phyloP scores from a whole-genome alignment of 2,888 invertebrate species.

The Tyria jacobaeae region DNA sequence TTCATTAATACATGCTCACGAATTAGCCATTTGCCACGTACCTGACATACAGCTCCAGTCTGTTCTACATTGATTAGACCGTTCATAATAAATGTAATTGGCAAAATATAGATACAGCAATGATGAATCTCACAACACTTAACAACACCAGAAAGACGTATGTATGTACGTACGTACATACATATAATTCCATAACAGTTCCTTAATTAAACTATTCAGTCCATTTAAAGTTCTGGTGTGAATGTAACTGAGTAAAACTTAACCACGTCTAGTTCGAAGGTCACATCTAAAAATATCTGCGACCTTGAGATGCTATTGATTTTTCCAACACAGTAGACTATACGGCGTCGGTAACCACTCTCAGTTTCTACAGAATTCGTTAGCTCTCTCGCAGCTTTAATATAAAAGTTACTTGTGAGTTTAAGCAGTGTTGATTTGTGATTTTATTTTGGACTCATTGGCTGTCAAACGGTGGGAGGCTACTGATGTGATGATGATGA shows the following conservation, averaged over 20 bases:
- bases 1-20: too few relatives aligned
- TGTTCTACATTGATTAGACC: too few relatives aligned
- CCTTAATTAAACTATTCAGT: not conserved
- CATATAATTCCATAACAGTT: not conserved
- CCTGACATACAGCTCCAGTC: too few relatives aligned
- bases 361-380: conserved; percentile 29
- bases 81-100: too few relatives aligned
- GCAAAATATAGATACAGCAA: too few relatives aligned
- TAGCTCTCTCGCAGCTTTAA: not conserved
- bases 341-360: conserved; percentile 29
- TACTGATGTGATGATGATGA: too few relatives aligned
- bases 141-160: too few relatives aligned
- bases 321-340: conserved; percentile 33
- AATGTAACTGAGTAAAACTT: not conserved
- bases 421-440: not conserved
- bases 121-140: too few relatives aligned
- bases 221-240: not conserved
- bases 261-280: not conserved
- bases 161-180: too few relatives aligned
- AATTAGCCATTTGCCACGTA: too few relatives aligned
- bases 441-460: too few relatives aligned
- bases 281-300: conserved; percentile 19
- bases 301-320: conserved; percentile 46
- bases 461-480: too few relatives aligned
- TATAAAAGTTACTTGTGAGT: not conserved